Base-by-base conservation (phyloP, 2,888 invertebrate species). In the Dynastes hyllus region DNA sequence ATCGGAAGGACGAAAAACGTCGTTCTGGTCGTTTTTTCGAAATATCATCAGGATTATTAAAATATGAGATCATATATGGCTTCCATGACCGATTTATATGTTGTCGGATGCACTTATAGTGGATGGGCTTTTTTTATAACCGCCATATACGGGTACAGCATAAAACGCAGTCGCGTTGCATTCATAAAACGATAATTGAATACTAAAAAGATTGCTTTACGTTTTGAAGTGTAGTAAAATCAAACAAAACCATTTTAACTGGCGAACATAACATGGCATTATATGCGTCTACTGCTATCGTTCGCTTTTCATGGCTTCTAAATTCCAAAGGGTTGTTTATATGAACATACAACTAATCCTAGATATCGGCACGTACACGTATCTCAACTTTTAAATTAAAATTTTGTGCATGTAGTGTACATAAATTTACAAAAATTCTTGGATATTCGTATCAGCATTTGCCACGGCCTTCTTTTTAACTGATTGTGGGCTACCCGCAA, bases 1-100 rank as follows among this genome's bases (percentile, higher is more conserved):
- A 75, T 45, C 50, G 63, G 29, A 63, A 73, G 73, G n/a, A 37
- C 40, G 71, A 58, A 71, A 27, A 71, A 29, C 55, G 40, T 22
- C n/a, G 16, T 71, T 40, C 32, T 45, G 13, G 51, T 8, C 51
- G 51, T 13, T 69, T 63, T 75, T 75, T 40, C 22, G n/a, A 61
- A 61, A 45, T 40, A 73, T 75, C 73, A 9, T 50, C 45, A 40
- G 29, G 40, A 40, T 16, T 40, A 70, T 53, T 53, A 70, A 70
- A 40, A 67, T 67, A 67, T 16, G 65, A 65, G 22, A 58, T 58
- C 22, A 22, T 58, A 11, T 45, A 58, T 9, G 55, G 55, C 55
- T 58, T 58, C 22, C 22, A 58, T 16, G 27, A 8, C 22, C 55
- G 16, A 58, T 16, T 58, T 58, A 22, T 58, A 58, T 58, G 22